Base-by-base conservation (phyloP, 2,797 vertebrate genomes). In the Brachyrhaphis roseni region DNA sequence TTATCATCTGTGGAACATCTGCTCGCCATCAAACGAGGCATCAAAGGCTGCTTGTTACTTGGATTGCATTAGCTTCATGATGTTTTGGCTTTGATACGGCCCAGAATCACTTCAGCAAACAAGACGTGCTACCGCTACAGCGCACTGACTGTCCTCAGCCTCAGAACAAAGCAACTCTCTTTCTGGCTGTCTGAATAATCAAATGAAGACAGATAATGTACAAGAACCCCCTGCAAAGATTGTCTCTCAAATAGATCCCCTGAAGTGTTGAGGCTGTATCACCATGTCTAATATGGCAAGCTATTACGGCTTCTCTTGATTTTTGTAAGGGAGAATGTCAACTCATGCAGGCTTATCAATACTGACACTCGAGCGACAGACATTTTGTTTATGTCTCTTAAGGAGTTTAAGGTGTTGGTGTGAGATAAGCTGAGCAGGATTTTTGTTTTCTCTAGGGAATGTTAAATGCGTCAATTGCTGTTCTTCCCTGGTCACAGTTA, bases 1-100 rank as follows among this genome's bases (percentile, higher is more conserved):
- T 77, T 89, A 90, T 91, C 91, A 75, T 78, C 84, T 84, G 77
- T 80, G 66, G 84, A 92, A 90, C 91, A 91, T 92, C 89, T 93
- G 90, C 87, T 87, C 18, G 77, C 85, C 87, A 89, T 92, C 85
- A 87, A 88, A 86, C 28, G 75, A 76, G 77, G 78, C 86, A 90
- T 93, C 87, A 92, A 93, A 93, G 87, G 81, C 78, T 16, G 83
- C 88, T 82, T 88, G 81, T 86, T 87, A 82, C 77, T 85, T 86
- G 78, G 79, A 91, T 88, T 90, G 85, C 88, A 91, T 93, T 90
- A 91, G 89, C 83, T 82, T 86, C 79, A 79, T 76, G 81, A 90
- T 88, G 87, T 85, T 82, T 87, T 73, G 68, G 82, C 90, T 92
- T 90, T 89, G 90, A 93, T 87, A 88, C 57, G 46, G 74, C 78